Conservation (phyloP, 2,113 vertebrate genomes). For the Nothoprocta perdicaria region DNA sequence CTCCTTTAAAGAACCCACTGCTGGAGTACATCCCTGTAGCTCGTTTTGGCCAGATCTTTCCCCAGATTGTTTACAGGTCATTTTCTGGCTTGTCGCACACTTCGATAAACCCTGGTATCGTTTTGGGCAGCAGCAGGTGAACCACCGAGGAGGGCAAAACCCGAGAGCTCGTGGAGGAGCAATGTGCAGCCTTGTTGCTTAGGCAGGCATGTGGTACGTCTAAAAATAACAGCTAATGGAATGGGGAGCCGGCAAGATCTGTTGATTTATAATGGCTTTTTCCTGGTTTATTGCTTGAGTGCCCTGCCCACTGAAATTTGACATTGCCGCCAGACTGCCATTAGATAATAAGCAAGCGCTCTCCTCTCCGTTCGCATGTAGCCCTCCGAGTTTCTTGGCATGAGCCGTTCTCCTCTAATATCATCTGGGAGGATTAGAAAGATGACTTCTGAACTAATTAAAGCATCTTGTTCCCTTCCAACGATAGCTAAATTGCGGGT, state of each 20-base stretch:
- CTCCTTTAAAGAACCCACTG: not conserved
- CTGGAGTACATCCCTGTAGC: not conserved
- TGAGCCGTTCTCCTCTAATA: not conserved
- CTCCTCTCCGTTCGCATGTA: not conserved
- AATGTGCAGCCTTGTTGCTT: conserved; percentile 44
- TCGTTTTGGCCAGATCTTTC: conserved; percentile 21
- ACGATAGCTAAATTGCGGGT: not conserved
- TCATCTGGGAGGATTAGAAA: conserved; percentile 22
- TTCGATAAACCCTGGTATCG: not conserved
- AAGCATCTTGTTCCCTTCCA: not conserved
- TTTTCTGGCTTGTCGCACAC: not conserved
- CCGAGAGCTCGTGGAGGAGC: conserved; percentile 36
- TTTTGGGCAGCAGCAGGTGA: conserved; percentile 48
- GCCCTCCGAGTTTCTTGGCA: conserved; percentile 5
- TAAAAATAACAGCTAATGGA: conserved; percentile 70
- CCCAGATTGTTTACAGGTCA: conserved; percentile 1
- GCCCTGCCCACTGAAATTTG: conserved; percentile 38
- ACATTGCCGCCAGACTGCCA: conserved; percentile 41
- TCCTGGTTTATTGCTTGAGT: conserved; percentile 54
- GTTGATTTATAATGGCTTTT: conserved; percentile 63
- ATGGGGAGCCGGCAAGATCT: conserved; percentile 38
- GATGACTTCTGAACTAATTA: not conserved
- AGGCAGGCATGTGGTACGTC: conserved; percentile 30
- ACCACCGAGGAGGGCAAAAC: conserved; percentile 4
- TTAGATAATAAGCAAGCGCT: conserved; percentile 27